A percentile compares a stretch with the other conserved stretches of the same genome.
These are phyloP conservation scores for Botrylloides violaceus DNA, from an alignment of 23 tunicate species.

Conservation along the genomic window DNA sequence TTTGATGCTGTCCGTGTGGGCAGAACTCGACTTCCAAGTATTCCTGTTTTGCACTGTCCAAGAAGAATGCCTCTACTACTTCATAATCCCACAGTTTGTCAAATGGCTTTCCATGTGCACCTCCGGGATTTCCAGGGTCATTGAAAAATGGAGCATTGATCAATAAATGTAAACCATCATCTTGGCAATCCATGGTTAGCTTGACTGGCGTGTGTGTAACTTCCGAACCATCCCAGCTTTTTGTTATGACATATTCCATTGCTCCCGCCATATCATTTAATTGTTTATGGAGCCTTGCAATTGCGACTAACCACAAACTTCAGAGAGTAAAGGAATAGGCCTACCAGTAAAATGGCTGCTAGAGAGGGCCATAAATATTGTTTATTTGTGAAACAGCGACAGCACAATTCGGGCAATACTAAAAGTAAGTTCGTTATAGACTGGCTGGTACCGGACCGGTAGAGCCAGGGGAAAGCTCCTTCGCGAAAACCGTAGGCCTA, in stretches of 20 bases:
- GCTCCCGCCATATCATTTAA: too few relatives aligned
- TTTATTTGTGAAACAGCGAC: too few relatives aligned
- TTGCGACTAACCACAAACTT: too few relatives aligned
- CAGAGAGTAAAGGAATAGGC: too few relatives aligned
- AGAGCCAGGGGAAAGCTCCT: too few relatives aligned
- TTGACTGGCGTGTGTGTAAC: conserved; percentile 38
- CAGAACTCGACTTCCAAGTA: conserved; percentile 71
- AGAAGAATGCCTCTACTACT: conserved; percentile 67
- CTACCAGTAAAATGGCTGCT: too few relatives aligned
- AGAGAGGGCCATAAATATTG: too few relatives aligned
- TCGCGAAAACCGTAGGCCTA: too few relatives aligned
- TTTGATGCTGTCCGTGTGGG: conserved; percentile 79
- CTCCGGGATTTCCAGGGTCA: conserved; percentile 46
- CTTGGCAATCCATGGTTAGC: background rate
- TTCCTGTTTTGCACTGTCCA: conserved; percentile 45
- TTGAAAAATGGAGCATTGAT: conserved; percentile 58
- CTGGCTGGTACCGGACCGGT: too few relatives aligned
- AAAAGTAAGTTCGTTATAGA: too few relatives aligned
- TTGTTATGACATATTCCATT: conserved; percentile 37
- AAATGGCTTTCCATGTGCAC: conserved; percentile 39
- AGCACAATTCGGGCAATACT: too few relatives aligned
- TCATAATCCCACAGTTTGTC: conserved; percentile 82
- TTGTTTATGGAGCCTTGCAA: too few relatives aligned
- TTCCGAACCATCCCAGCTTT: conserved; percentile 40
- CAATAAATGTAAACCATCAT: conserved; percentile 20